phyloP scores from a whole-genome alignment of 2,888 invertebrate genomes.

The Mythimna pallens region DNA sequence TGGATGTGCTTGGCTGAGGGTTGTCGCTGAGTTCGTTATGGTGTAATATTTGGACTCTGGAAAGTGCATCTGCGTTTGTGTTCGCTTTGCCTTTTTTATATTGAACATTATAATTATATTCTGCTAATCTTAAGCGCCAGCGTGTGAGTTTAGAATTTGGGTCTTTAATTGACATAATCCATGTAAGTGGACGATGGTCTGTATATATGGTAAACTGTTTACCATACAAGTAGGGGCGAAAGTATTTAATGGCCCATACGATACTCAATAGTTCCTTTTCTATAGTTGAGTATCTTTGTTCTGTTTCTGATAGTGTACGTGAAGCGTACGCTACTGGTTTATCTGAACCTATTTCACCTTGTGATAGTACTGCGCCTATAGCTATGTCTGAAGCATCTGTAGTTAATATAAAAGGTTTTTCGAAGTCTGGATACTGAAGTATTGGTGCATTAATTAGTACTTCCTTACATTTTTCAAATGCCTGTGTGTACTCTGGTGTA shows the following conservation, averaged over 20 bases:
- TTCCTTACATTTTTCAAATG: slow-evolving; percentile 66
- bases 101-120: background rate
- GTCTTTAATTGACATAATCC: slow-evolving; percentile 65
- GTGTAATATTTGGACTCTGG: slow-evolving; percentile 58
- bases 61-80: slow-evolving; percentile 53
- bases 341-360: slow-evolving; percentile 59
- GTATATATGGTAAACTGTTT: slow-evolving; percentile 72
- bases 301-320: slow-evolving; percentile 61
- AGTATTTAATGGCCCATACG: slow-evolving; percentile 63
- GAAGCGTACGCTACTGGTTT: slow-evolving; percentile 50
- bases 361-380: slow-evolving; percentile 65
- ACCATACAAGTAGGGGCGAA: slow-evolving; percentile 75
- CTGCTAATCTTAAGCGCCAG: background rate
- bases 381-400: slow-evolving; percentile 68
- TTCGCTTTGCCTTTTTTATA: background rate
- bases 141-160: background rate
- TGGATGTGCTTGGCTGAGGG: slow-evolving; percentile 19
- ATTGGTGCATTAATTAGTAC: slow-evolving; percentile 69
- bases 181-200: slow-evolving; percentile 75
- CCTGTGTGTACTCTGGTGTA: slow-evolving; percentile 28
- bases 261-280: slow-evolving; percentile 72
- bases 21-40: slow-evolving; percentile 5
- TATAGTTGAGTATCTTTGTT: slow-evolving; percentile 62
- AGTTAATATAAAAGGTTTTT: slow-evolving; percentile 63
- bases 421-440: slow-evolving; percentile 74